Base-by-base conservation (phyloP, 53 echinoderm and acorn worm species). In the Arbacia lixula region DNA sequence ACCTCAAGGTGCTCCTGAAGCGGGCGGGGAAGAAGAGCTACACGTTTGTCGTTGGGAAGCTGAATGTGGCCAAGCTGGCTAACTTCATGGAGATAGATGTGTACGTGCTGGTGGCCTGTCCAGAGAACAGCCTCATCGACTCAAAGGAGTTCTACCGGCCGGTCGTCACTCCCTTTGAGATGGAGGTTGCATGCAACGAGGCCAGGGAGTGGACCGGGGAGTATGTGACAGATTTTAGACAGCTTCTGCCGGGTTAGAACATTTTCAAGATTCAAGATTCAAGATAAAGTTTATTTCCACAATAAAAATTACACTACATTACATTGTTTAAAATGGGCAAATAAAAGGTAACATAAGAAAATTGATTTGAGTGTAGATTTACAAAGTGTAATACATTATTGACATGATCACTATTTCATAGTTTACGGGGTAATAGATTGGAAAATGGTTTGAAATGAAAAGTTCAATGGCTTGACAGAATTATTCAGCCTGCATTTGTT, bases 1-100 rank as follows among this genome's bases (percentile, higher is more conserved):
- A 92, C 27, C 71, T 99, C 6, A 99, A 95, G 53, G 60, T 53
- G 8, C 63, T 99, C 6, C 88, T 99, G 19, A 91, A 91, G 53
- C 63, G 54, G 27, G 92, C 94, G 0, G 94, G 94, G 8, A 99
- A 99, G 86, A 99, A 94, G 78, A 74, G 90, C 36, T 99, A 99
- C 51, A 88, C 85, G 12, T 95, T 99, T 75, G 94, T 86, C 14
- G 91, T 99, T 5, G 99, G 99, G 6, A 99, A 99, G 62, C 86
- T 99, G 62, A 99, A 99, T 35, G 99, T 99, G 16, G 88, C 99
- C 21, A 99, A 99, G 73, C 76, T 99, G 58, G 99, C 99, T 36
- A 99, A 99, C 79, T 94, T 99, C 66, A 90, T 87, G 86, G 99
- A 99, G 71, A 92, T 99, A 33, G 92, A 99, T n/a, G 87, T 92